Percentiles rank a stretch among this genome's conserved stretches.
phyloP scores from a whole-genome alignment of 1,140 invertebrate species.

The Belonocnema kinseyi region DNA sequence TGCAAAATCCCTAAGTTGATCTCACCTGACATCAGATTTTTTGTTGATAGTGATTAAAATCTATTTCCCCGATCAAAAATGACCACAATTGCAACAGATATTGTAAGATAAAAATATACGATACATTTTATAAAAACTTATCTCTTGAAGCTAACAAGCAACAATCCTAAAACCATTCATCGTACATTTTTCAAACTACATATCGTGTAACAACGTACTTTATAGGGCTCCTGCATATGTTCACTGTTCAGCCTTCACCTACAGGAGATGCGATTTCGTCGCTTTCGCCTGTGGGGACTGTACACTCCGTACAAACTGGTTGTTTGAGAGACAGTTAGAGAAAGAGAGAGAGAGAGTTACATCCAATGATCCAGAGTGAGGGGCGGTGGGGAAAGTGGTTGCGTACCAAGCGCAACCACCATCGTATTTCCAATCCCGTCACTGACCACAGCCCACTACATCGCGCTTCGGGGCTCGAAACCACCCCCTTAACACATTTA shows the following conservation, averaged over 20 bases:
- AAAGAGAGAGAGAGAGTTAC: background rate
- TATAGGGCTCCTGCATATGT: background rate
- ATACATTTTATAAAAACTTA: background rate
- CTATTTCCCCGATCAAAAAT: too few species aligned
- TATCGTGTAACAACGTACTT: background rate
- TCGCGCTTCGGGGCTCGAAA: slow-evolving; percentile 56
- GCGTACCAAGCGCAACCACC: slow-evolving; percentile 46
- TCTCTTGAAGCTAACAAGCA: background rate
- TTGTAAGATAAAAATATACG: too few species aligned
- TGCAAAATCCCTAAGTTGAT: too few species aligned
- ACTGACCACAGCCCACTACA: slow-evolving; percentile 53
- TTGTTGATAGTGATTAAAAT: too few species aligned
- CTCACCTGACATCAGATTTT: too few species aligned
- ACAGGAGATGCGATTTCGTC: background rate
- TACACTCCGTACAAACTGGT: background rate
- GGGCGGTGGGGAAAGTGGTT: background rate
- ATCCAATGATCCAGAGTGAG: background rate
- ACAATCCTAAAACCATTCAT: background rate
- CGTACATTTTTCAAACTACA: background rate
- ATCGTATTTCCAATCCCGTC: slow-evolving; percentile 51
- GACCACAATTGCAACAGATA: too few species aligned
- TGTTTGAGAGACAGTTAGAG: background rate
- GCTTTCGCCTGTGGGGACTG: slow-evolving; percentile 10
- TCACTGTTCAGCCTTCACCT: slow-evolving; percentile 11
- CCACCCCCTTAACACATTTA: slow-evolving; percentile 54